Conservation (phyloP, 2,113 vertebrate species). For the Poecile atricapillus region DNA sequence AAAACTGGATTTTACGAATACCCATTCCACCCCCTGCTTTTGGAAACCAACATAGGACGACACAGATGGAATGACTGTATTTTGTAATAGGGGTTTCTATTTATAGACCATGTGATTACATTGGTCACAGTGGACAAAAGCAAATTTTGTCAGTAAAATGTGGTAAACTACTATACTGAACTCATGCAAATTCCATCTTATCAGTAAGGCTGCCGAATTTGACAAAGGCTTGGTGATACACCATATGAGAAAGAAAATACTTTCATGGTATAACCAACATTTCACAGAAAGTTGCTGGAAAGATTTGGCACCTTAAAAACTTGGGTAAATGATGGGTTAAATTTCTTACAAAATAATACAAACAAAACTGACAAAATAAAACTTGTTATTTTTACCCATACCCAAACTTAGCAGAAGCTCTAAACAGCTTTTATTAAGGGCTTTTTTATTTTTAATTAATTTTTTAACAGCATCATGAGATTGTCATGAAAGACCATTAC, state of each 20-base stretch:
- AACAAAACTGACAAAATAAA: background rate
- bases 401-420: background rate
- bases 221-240: background rate
- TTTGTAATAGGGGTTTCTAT: background rate
- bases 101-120: background rate
- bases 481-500: background rate
- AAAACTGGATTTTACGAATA: background rate
- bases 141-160: background rate
- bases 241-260: background rate
- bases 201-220: background rate
- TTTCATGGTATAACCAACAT: background rate
- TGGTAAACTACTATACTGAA: background rate
- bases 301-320: background rate
- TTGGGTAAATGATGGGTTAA: background rate
- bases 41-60: background rate
- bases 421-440: background rate
- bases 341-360: background rate
- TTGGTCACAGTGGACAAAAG: background rate
- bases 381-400: background rate
- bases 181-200: background rate
- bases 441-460: background rate
- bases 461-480: background rate
- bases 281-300: background rate
- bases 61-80: background rate
- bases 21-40: background rate